Base-by-base conservation (phyloP, 2,797 vertebrate species). In the Sebastes hopkinsi region DNA sequence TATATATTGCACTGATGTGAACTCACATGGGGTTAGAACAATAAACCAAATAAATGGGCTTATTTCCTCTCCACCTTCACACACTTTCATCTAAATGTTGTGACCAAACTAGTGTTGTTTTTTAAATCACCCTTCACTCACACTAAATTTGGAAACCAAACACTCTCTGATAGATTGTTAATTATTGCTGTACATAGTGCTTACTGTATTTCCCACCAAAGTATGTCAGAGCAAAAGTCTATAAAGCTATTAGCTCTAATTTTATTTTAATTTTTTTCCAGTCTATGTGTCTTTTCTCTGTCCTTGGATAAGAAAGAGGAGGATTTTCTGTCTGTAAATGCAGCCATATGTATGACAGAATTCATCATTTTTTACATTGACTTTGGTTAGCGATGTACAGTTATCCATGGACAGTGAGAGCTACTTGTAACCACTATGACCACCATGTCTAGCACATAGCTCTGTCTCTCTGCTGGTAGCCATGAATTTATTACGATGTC, bases 401-500 rank as follows among this genome's bases (percentile, higher is more conserved):
- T 7, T 0, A 82, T 82, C 75, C 61, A 50, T 2, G 64, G 77
- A 69, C 77, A 69, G 73, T 82, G 78, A 56, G 85, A 88, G 71
- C 81, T 59, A 30, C 78, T 50, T 54, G 29, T 79, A 95, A 96
- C 95, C 93, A 95, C 94, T 95, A 93, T 79, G 86, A 87, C 85
- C 87, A 52, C 77, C 76, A 50, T 25, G 72, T 92, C 42, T 29
- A 82, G 83, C 84, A 42, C 29, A 72, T 59, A 55, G 38, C 64
- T 81, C 60, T 75, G 46, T 89, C 84, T 87, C 90, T 95, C 92
- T 94, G 89, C 88, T 92, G 94, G 93, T 96, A 95, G 94, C 94
- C 91, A 65, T 90, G 88, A 88, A 83, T 80, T 77, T 77, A 34
- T 75, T 60, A 58, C 59, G 13, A 12, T 46, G 68, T 91, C 46